Evolutionary conservation across 2,888 invertebrate genomes (phyloP), one percentile per base, ranked within the genome.

Genomic region (Stenotaenia linearis): DNA sequence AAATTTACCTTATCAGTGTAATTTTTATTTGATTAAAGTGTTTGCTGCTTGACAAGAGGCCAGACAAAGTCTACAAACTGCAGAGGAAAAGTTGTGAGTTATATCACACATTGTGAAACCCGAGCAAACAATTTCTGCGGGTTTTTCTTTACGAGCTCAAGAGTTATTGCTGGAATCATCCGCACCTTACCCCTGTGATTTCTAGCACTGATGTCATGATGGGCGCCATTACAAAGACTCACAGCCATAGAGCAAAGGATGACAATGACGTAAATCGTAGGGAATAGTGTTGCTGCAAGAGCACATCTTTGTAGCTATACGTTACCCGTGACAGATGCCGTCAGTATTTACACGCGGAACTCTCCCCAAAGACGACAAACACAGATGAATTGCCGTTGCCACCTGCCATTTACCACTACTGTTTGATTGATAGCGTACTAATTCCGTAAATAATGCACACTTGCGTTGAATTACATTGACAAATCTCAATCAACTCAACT

Each of bases 141-240:
- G 12, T 15, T 61, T 61, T 61, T 61, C 61, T 61, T 61, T 61
- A 61, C 61, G 61, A 61, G 61, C 61, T 15, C 61, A 61, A 61
- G 61, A 61, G 61, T 61, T 61, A 61, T 61, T 61, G 61, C 61
- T 61, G 15, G 61, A 61, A 61, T 61, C 61, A 61, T 61, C 21
- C 21, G 61, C 61, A 61, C 61, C 61, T 61, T 23, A 61, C 61
- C 61, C 61, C 61, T 61, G 61, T 61, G 61, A 61, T 61, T 61
- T 61, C 61, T 61, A 61, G 61, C 61, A 61, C 61, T 61, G 61
- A 61, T 61, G 28, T 28, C 61, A 61, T 61, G 61, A 61, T 61
- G 61, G 61, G 61, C 61, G 28, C 61, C 61, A 61, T 61, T 61
- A 61, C 61, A 61, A 61, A 61, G 61, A 61, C 61, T 61, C 61